Conservation (phyloP, 64 coral and sea anemone species). For the Actinia equina region DNA sequence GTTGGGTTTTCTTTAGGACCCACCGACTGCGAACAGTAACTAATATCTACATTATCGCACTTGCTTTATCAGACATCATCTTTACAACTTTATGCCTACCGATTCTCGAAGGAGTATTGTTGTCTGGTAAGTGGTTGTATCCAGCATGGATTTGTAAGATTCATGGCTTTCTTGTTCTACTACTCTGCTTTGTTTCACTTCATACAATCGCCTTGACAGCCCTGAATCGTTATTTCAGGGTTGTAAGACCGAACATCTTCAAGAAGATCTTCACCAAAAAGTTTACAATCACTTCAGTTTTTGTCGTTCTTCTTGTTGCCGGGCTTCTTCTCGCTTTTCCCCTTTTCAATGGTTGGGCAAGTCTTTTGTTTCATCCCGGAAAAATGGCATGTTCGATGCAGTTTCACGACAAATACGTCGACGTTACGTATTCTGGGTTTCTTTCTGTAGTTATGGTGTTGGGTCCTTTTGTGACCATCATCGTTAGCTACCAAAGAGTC, state of each 20-base stretch:
- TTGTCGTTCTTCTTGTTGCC: background rate
- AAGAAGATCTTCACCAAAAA: constrained; percentile 42
- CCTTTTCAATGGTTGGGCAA: constrained; percentile 20
- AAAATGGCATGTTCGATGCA: constrained; percentile 45
- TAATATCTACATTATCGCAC: constrained; percentile 24
- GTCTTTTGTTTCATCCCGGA: constrained; percentile 37
- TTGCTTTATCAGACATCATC: constrained; percentile 39
- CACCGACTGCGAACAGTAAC: constrained; percentile 23
- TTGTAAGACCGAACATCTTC: constrained; percentile 28
- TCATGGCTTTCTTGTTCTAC: constrained; percentile 37
- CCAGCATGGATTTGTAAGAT: background rate
- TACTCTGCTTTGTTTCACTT: constrained; percentile 33
- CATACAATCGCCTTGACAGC: constrained; percentile 45
- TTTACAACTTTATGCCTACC: constrained; percentile 34
- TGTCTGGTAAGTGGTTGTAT: constrained; percentile 31
- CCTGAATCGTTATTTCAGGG: constrained; percentile 42
- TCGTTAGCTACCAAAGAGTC: constrained; percentile 35
- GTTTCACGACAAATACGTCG: constrained; percentile 19
- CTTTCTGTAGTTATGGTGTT: constrained; percentile 27
- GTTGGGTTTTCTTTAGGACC: constrained; percentile 32
- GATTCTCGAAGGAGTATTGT: constrained; percentile 17
- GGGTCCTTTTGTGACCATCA: constrained; percentile 22
- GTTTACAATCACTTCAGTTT: constrained; percentile 3
- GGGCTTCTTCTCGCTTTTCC: constrained; percentile 40
- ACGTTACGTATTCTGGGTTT: constrained; percentile 34